Conservation (phyloP, 2,113 vertebrate species). For the Oenanthe oenanthe region DNA sequence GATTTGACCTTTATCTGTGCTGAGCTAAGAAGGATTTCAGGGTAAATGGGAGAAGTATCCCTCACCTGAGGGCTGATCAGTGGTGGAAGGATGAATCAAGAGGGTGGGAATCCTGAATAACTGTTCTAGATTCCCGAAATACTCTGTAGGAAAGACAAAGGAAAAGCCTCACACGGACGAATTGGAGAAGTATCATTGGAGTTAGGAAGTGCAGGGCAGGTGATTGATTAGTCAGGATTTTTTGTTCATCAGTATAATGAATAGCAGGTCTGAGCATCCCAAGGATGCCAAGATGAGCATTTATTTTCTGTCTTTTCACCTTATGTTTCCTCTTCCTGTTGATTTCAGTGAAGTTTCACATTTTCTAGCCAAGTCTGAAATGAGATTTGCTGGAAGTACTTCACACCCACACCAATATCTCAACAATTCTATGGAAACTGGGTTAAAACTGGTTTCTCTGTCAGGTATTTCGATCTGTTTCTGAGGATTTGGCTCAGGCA, state of each 20-base stretch:
- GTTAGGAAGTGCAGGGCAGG: neutral
- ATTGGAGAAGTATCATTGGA: neutral
- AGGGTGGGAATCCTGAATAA: neutral
- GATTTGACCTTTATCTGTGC: neutral
- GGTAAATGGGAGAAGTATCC: neutral
- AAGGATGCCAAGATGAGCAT: neutral
- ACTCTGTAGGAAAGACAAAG: neutral
- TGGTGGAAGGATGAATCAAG: neutral
- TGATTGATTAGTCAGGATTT: neutral
- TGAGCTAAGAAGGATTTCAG: neutral
- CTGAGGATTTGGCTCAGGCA: neutral
- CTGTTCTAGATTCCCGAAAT: neutral
- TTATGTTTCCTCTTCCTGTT: neutral
- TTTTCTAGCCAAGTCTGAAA: conserved; percentile 29
- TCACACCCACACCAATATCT: neutral
- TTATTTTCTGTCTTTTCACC: conserved; percentile 28
- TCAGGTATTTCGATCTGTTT: neutral
- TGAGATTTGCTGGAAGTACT: neutral
- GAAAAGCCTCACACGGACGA: neutral
- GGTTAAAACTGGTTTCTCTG: conserved; percentile 8
- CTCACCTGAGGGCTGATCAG: neutral
- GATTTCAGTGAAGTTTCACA: neutral
- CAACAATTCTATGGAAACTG: neutral
- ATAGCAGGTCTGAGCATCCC: neutral
- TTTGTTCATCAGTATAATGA: neutral